phyloP scores from a whole-genome alignment of 2,888 invertebrate genomes.

The Heliconius aoede region DNA sequence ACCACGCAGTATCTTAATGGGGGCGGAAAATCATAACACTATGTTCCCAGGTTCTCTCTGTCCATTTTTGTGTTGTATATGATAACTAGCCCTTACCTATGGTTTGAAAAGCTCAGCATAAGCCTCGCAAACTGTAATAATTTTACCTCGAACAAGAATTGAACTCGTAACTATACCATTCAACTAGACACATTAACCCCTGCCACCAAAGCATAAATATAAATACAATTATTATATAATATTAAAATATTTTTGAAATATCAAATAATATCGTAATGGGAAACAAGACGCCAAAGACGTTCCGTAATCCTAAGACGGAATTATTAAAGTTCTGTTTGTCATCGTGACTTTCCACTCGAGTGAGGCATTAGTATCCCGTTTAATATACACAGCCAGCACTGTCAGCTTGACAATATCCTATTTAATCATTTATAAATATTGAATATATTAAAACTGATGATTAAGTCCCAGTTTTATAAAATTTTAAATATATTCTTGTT shows the following conservation, averaged over 20 bases:
- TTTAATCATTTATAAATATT: conserved; percentile 7
- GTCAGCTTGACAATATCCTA: neutral
- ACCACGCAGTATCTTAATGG: no score
- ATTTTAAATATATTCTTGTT: neutral
- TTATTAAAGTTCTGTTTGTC: conserved; percentile 41
- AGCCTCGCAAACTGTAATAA: neutral
- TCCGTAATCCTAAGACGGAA: conserved; percentile 39
- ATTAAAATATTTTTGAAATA: neutral
- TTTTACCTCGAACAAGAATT: neutral
- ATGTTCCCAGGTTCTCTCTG: no score
- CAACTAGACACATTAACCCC: neutral
- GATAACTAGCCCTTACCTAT: no score
- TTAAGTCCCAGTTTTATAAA: neutral
- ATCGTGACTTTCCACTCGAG: conserved; percentile 62
- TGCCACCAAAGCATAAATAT: neutral
- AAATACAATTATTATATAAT: neutral
- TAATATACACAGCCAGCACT: conserved; percentile 51
- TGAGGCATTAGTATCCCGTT: conserved; percentile 58
- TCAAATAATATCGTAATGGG: conserved; percentile 10
- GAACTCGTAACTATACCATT: neutral
- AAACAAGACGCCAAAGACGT: conserved; percentile 16
- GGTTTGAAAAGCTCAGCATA: no score
- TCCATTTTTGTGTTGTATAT: no score
- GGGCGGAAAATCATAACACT: no score
- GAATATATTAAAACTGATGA: neutral